Evolutionary conservation across 2,797 vertebrate species (phyloP).

Genomic region (Synaphobranchus kaupii): DNA sequence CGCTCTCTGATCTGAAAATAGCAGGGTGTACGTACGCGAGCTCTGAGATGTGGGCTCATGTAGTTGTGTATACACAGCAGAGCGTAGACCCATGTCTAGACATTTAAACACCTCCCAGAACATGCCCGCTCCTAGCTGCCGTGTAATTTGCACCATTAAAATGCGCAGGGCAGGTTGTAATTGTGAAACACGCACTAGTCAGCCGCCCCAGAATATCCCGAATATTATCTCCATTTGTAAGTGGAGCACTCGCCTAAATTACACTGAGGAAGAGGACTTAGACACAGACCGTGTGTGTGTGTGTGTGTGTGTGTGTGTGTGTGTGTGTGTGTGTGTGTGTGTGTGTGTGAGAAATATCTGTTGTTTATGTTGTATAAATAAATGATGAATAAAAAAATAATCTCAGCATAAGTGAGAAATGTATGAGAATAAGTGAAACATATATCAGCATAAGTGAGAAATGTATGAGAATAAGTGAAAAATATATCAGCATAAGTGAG

Average conservation of each 20-base stretch:
- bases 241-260: background rate
- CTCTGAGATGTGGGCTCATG: background rate
- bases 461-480: no score
- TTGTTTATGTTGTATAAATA: no score
- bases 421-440: no score
- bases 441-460: no score
- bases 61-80: conserved; percentile 11
- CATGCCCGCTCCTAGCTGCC: background rate
- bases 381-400: no score
- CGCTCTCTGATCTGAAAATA: conserved; percentile 1
- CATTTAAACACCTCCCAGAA: conserved; percentile 22
- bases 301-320: background rate
- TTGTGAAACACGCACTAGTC: background rate
- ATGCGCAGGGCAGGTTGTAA: background rate
- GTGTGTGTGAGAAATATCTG: no score
- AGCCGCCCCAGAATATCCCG: background rate
- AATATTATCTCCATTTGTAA: background rate
- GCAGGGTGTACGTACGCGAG: background rate
- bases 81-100: conserved; percentile 27
- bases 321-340: background rate
- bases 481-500: no score
- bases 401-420: no score
- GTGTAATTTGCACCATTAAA: conserved; percentile 14
- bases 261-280: background rate
- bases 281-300: background rate